A percentile compares a stretch with the other conserved stretches of the same genome.
phyloP scores from a whole-genome alignment of 2,888 invertebrate species.

The Hipparchia semele region DNA sequence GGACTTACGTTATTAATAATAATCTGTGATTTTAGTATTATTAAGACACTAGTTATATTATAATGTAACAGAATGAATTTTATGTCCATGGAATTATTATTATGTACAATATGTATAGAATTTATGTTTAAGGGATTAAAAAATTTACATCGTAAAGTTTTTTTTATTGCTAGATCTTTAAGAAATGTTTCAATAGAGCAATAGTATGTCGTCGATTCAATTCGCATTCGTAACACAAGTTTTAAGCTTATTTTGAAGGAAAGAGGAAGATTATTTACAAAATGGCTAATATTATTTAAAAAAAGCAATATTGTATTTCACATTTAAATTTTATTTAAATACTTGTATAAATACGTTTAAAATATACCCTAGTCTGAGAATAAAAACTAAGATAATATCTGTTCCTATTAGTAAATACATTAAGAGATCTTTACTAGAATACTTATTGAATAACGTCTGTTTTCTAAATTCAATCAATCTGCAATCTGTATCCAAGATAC shows the following conservation, averaged over 20 bases:
- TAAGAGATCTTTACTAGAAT: slow-evolving; percentile 18
- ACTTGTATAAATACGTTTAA: neutral
- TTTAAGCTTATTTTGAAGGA: too few species aligned
- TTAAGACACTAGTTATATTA: slow-evolving; percentile 29
- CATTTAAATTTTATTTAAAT: slow-evolving; percentile 1
- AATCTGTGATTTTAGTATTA: slow-evolving; percentile 48
- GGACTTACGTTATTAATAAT: slow-evolving; percentile 17
- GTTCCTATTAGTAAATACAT: neutral
- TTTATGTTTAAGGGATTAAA: slow-evolving; percentile 4
- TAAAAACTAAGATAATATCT: neutral
- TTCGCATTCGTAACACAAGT: too few species aligned
- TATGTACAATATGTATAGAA: neutral
- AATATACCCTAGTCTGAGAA: slow-evolving; percentile 3
- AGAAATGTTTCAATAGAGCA: too few species aligned
- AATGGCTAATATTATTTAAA: too few species aligned
- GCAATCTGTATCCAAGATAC: too few species aligned
- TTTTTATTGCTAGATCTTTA: neutral
- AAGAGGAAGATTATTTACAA: too few species aligned
- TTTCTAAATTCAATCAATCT: too few species aligned
- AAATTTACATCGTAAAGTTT: neutral
- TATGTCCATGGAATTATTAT: slow-evolving; percentile 11
- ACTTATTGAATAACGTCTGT: neutral
- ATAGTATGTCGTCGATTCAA: too few species aligned
- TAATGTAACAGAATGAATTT: slow-evolving; percentile 5
- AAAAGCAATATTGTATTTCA: neutral